Conservation (phyloP, 1,140 invertebrate genomes). For the Pristionchus pacificus region DNA sequence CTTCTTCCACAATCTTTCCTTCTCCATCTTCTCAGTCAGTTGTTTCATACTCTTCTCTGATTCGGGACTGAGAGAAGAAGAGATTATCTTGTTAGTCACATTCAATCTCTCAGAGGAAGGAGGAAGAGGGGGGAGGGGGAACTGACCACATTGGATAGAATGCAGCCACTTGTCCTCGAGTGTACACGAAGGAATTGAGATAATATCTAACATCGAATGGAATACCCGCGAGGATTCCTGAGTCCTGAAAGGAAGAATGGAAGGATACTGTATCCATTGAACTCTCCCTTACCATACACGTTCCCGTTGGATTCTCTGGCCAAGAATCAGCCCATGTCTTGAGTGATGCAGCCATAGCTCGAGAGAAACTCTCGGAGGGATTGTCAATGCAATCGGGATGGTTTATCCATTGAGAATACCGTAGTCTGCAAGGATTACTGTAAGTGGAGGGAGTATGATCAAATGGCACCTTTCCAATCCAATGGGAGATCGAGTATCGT, state of each 20-base stretch:
- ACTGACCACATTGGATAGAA: constrained; percentile 31
- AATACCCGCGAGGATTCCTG: neutral
- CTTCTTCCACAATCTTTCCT: constrained; percentile 14
- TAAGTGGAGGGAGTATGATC: neutral
- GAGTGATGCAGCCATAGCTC: constrained; percentile 8
- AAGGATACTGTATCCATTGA: constrained; percentile 1
- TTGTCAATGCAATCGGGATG: too few species aligned
- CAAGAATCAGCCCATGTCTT: constrained; percentile 21
- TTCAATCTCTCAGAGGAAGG: too few species aligned
- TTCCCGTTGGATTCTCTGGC: constrained; percentile 16
- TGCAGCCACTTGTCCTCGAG: constrained; percentile 27
- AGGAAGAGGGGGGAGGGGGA: neutral
- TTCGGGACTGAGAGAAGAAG: constrained; percentile 7
- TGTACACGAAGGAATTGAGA: constrained; percentile 34
- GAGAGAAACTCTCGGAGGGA: too few species aligned
- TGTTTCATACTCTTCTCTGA: constrained; percentile 21
- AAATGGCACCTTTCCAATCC: constrained; percentile 15
- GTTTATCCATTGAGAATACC: too few species aligned
- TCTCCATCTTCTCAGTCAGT: constrained; percentile 22
- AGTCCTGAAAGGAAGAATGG: constrained; percentile 14
- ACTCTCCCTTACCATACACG: neutral
- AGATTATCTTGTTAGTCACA: neutral
- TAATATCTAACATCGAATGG: constrained; percentile 8
- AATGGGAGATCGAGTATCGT: constrained; percentile 12
- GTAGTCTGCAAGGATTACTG: too few species aligned